Base-by-base conservation (phyloP, 2,888 invertebrate species). In the Anodontia alba region DNA sequence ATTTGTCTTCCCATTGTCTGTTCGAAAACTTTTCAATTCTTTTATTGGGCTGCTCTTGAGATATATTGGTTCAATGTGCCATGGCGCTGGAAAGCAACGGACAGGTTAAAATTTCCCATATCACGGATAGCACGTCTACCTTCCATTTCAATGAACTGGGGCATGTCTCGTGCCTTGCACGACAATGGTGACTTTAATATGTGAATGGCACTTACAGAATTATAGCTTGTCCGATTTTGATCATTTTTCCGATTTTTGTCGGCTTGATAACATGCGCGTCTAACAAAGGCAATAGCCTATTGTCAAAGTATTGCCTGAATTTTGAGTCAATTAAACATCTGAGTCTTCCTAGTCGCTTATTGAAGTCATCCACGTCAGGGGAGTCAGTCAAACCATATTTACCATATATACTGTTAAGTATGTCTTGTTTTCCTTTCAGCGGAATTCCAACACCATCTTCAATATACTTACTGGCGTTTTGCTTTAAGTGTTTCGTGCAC, bases 201-300 rank as follows among this genome's bases (percentile, higher is more conserved):
- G 38, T 81, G 81, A 23, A 78, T 81, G 0, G 78, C 81, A n/a
- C 77, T 74, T 38, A 77, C 81, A 43, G 49, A 76, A 46, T 72
- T 68, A 38, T 75, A 75, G 46, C 33, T 70, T 23, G 74, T 70
- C 73, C 75, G 70, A 5, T 17, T 33, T 17, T 15, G 20, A 43
- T 8, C 0, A 78, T 31, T 43, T 73, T 78, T 8, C 36, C 23
- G 20, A 68, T 15, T 51, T 20, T 42, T 3, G 23, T 26, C 7
- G 78, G 78, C 33, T 51, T n/a, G 1, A 80, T 75, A 7, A 75
- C 67, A 29, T 80, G 79, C 7, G 29, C 3, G 1, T n/a, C 0
- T 7, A 80, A 38, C 33, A 75, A 12, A 10, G 57, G 71, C 12
- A 70, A 23, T 33, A 80, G 7, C 43, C 42, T 70, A 1, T 70